phyloP scores from a whole-genome alignment of 2,888 invertebrate genomes.

The Leucania comma region DNA sequence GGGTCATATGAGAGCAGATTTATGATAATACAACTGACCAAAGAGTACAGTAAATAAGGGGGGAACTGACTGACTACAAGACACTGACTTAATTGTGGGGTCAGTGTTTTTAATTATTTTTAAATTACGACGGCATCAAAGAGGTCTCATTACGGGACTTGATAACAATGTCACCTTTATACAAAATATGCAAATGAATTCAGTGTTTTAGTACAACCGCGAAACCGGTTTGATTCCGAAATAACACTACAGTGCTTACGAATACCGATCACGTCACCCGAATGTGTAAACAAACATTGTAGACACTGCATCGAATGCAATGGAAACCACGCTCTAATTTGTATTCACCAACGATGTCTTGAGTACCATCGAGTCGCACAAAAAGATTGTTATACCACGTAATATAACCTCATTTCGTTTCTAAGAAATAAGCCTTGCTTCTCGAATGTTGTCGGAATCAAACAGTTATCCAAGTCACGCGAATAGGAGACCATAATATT shows the following conservation, averaged over 20 bases:
- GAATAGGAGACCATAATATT: constrained; percentile 46
- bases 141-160: constrained; percentile 10
- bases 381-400: constrained; percentile 47
- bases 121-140: constrained; percentile 12
- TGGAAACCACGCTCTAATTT: constrained; percentile 56
- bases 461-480: constrained; percentile 47
- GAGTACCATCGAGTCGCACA: constrained; percentile 38
- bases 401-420: constrained; percentile 48
- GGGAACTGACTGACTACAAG: too few relatives aligned
- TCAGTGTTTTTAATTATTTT: constrained; percentile 34
- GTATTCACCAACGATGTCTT: constrained; percentile 55
- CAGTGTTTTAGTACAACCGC: constrained; percentile 21
- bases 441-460: constrained; percentile 44
- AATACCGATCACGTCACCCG: constrained; percentile 61
- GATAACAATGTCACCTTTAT: constrained; percentile 39
- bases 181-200: constrained; percentile 48
- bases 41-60: too few relatives aligned
- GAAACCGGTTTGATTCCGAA: constrained; percentile 59
- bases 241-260: constrained; percentile 53
- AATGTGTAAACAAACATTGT: constrained; percentile 61
- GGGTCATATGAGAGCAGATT: background rate
- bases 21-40: background rate
- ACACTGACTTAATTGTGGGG: constrained; percentile 13
- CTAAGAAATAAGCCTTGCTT: constrained; percentile 40
- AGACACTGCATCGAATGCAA: constrained; percentile 56